phyloP scores from a whole-genome alignment of 1,140 invertebrate genomes.

The Bombus superbus region DNA sequence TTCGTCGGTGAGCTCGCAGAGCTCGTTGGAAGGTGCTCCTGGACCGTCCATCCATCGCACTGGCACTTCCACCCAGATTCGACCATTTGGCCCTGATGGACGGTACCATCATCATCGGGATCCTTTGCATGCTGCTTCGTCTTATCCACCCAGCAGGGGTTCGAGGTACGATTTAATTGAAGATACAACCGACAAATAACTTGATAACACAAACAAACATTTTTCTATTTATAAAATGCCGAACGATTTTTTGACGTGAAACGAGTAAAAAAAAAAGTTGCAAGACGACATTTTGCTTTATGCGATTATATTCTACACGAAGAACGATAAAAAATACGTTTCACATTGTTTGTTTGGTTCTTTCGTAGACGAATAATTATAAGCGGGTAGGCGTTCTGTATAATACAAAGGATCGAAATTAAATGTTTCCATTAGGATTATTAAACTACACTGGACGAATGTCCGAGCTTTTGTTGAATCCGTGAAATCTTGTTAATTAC shows the following conservation, averaged over 20 bases:
- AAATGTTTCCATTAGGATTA: conserved; percentile 16
- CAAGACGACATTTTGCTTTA: background rate
- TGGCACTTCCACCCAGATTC: conserved; percentile 87
- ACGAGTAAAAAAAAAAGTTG: no score
- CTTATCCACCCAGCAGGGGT: conserved; percentile 79
- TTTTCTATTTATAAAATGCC: background rate
- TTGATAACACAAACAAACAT: background rate
- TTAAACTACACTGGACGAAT: conserved; percentile 8
- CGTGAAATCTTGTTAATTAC: conserved; percentile 10
- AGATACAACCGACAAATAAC: background rate
- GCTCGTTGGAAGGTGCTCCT: conserved; percentile 88
- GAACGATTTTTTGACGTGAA: background rate
- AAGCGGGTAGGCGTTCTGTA: no score
- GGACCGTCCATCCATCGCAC: conserved; percentile 76
- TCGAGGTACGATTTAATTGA: conserved; percentile 71
- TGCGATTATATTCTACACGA: background rate
- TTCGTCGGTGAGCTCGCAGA: conserved; percentile 91
- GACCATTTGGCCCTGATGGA: conserved; percentile 89
- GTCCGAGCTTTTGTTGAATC: background rate
- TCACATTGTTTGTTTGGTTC: background rate
- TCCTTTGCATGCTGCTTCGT: conserved; percentile 80
- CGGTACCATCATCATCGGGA: conserved; percentile 81
- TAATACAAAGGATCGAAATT: background rate
- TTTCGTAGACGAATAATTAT: background rate
- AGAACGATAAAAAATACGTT: background rate